Evolutionary conservation across 1,140 invertebrate species (phyloP).

Genomic region (Muscidifurax raptorellus): DNA sequence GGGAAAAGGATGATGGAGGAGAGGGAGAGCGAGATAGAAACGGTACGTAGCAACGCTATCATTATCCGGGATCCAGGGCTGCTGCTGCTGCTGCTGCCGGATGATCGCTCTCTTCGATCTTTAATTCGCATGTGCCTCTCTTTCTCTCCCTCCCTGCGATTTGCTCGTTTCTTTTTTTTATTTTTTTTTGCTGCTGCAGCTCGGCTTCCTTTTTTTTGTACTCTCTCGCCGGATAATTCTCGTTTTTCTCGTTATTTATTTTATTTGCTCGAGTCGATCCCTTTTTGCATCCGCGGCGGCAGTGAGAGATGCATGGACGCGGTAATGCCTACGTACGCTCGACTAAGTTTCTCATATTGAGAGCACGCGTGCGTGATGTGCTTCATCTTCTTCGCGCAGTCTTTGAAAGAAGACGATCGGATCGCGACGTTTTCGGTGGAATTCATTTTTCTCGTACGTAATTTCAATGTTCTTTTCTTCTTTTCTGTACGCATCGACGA

Average conservation of each 20-base stretch:
- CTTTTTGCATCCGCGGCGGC: slow-evolving; percentile 33
- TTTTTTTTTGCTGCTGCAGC: too few relatives aligned
- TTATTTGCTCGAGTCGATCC: slow-evolving; percentile 26
- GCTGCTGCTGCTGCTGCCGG: slow-evolving; percentile 40
- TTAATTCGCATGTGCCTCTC: slow-evolving; percentile 49
- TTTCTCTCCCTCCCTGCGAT: not conserved
- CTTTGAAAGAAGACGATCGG: too few relatives aligned
- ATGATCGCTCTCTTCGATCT: slow-evolving; percentile 55
- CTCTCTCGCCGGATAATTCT: not conserved
- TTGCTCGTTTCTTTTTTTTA: slow-evolving; percentile 5
- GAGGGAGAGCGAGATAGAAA: slow-evolving; percentile 51
- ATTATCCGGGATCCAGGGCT: slow-evolving; percentile 52
- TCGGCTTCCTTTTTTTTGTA: not conserved
- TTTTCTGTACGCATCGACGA: too few relatives aligned
- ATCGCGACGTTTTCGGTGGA: too few relatives aligned
- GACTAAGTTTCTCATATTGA: slow-evolving; percentile 48
- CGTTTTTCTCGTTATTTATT: slow-evolving; percentile 46
- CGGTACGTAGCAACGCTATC: slow-evolving; percentile 52
- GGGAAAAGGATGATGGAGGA: slow-evolving; percentile 27
- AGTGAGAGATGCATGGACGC: slow-evolving; percentile 16
- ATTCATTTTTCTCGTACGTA: too few relatives aligned
- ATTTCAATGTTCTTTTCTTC: too few relatives aligned
- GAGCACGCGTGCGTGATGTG: slow-evolving; percentile 23
- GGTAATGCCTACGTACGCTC: slow-evolving; percentile 40
- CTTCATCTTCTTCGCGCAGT: not conserved